Evolutionary conservation across 2,888 invertebrate species (phyloP).

Genomic region (Drosophila merina): DNA sequence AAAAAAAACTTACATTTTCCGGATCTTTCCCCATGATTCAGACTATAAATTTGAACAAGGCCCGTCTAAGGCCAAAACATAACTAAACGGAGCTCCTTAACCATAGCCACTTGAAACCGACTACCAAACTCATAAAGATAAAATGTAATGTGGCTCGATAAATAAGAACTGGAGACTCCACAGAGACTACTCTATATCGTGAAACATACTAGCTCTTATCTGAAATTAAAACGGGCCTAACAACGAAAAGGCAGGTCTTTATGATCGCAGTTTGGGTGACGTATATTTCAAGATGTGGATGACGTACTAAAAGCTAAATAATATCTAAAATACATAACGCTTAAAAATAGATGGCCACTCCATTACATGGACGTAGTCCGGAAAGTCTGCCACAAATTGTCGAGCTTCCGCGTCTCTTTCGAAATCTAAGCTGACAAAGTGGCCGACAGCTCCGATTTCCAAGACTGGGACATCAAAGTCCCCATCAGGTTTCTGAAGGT

Average conservation of each 20-base stretch:
- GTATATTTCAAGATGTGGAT: conserved; percentile 5
- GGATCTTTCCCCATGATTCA: not conserved
- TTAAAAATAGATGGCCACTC: conserved; percentile 85
- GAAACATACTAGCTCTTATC: not conserved
- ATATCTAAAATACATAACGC: conserved; percentile 80
- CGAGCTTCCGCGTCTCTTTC: conserved; percentile 83
- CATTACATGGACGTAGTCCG: conserved; percentile 85
- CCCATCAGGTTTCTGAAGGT: conserved; percentile 18
- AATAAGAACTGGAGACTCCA: not conserved
- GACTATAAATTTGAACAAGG: not conserved
- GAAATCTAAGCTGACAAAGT: conserved; percentile 84
- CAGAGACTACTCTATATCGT: not conserved
- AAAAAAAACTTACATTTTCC: not conserved
- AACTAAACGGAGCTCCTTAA: not conserved
- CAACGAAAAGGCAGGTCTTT: not conserved
- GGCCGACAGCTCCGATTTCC: conserved; percentile 84
- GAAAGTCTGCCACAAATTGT: conserved; percentile 84
- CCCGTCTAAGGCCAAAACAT: not conserved
- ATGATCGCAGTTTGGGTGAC: conserved; percentile 7
- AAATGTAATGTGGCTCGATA: conserved; percentile 1
- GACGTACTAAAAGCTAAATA: conserved; percentile 1
- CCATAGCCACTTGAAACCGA: not conserved
- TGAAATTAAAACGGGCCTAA: not conserved
- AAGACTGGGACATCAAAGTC: conserved; percentile 75
- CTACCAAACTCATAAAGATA: conserved; percentile 1